Evolutionary conservation across 1,140 invertebrate species (phyloP).

Genomic region (Hyles vespertilio): DNA sequence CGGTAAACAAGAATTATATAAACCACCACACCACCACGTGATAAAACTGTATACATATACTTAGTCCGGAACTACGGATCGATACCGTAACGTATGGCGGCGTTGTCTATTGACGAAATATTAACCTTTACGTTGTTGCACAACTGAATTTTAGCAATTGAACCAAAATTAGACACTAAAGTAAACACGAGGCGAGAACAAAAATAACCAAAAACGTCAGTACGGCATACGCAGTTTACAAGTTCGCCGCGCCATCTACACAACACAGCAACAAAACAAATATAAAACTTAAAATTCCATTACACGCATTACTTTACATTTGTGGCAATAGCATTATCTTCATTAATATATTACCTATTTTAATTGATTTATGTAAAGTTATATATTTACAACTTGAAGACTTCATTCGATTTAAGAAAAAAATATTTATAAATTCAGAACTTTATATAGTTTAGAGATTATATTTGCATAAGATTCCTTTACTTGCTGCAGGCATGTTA

Average conservation of each 20-base stretch:
- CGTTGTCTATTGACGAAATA: conserved; percentile 43
- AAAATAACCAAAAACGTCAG: conserved; percentile 77
- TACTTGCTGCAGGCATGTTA: no score
- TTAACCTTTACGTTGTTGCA: conserved; percentile 59
- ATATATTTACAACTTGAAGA: no score
- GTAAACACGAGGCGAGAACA: conserved; percentile 76
- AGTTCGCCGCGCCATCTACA: conserved; percentile 66
- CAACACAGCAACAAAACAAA: conserved; percentile 56
- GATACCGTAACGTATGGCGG: conserved; percentile 50
- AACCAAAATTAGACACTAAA: conserved; percentile 74
- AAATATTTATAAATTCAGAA: no score
- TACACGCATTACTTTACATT: conserved; percentile 29
- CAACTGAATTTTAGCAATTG: conserved; percentile 70
- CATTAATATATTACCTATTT: no score
- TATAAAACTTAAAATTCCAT: conserved; percentile 25
- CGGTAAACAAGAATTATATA: conserved; percentile 77
- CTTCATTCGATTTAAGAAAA: no score
- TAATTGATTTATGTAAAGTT: no score
- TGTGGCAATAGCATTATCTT: no score
- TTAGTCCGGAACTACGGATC: conserved; percentile 63
- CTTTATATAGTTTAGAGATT: no score
- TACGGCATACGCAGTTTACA: conserved; percentile 71
- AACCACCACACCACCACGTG: conserved; percentile 75
- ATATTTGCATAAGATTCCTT: no score
- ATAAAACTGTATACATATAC: conserved; percentile 74